These are phyloP conservation scores for Epicauta chinensis DNA, from an alignment of 1,140 invertebrate species.

Conservation along the genomic window DNA sequence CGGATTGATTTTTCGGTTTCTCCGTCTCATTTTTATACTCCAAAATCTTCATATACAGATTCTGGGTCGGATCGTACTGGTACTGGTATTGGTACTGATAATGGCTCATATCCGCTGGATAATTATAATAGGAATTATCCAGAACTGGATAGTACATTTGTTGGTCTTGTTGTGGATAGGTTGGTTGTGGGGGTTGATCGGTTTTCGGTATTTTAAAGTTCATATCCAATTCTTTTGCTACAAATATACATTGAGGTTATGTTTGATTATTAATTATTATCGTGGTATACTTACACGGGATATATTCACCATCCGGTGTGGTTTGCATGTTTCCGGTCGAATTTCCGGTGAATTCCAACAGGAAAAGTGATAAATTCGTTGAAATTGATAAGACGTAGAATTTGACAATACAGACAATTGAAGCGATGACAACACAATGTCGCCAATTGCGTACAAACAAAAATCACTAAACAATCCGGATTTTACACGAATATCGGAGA, in stretches of 20 bases:
- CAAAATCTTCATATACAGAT: constrained; percentile 19
- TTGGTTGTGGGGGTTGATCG: neutral
- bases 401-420: too few relatives aligned
- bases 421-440: too few relatives aligned
- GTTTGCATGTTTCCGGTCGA: constrained; percentile 13
- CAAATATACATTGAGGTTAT: constrained; percentile 4
- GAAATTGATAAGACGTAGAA: too few relatives aligned
- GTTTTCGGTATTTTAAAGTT: constrained; percentile 20
- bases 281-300: constrained; percentile 12
- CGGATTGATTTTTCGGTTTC: neutral
- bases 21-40: constrained; percentile 12
- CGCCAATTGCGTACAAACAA: too few relatives aligned
- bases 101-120: constrained; percentile 1
- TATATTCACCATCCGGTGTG: constrained; percentile 17
- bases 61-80: constrained; percentile 2
- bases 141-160: neutral
- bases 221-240: constrained; percentile 9
- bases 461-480: too few relatives aligned
- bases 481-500: too few relatives aligned
- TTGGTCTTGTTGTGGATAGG: neutral
- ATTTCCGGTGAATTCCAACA: neutral
- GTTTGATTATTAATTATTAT: neutral
- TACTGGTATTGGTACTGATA: constrained; percentile 3
- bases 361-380: too few relatives aligned
- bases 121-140: constrained; percentile 13